Evolutionary conservation across 2,797 vertebrate genomes (phyloP).

Genomic region (Falco biarmicus): DNA sequence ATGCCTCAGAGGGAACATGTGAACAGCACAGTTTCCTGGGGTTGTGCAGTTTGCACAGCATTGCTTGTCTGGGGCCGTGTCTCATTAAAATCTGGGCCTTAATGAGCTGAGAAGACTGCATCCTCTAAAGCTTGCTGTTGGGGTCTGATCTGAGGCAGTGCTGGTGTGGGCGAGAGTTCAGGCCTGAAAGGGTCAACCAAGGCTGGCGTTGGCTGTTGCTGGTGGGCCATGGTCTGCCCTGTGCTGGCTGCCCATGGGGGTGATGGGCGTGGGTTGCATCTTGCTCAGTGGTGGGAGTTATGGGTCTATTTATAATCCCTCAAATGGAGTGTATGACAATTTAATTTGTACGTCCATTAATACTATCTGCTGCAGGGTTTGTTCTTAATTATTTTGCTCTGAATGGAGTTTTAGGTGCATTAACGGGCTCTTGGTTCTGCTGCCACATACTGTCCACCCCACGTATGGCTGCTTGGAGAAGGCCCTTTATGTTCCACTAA

Average conservation of each 20-base stretch:
- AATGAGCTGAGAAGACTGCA: neutral
- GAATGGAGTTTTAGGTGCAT: constrained; percentile 28
- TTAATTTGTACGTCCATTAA: constrained; percentile 51
- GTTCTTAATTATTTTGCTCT: neutral
- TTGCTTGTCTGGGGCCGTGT: neutral
- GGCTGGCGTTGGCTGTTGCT: neutral
- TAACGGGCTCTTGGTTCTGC: neutral
- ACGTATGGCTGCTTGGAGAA: neutral
- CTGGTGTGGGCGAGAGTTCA: neutral
- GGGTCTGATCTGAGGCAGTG: neutral
- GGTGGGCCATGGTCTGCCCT: neutral
- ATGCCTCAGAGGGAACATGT: too few relatives aligned
- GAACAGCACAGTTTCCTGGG: neutral
- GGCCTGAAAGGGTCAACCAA: neutral
- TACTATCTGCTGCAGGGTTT: constrained; percentile 27
- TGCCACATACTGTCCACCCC: neutral
- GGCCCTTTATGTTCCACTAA: neutral
- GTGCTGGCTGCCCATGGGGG: neutral
- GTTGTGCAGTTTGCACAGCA: neutral
- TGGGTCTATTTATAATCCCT: neutral
- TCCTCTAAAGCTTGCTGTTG: neutral
- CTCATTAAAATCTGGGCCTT: constrained; percentile 11
- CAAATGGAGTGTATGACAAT: neutral
- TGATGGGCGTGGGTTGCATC: neutral
- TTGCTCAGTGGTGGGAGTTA: neutral